Conservation (phyloP, 2,888 invertebrate species). For the Anagyrus pseudococci region DNA sequence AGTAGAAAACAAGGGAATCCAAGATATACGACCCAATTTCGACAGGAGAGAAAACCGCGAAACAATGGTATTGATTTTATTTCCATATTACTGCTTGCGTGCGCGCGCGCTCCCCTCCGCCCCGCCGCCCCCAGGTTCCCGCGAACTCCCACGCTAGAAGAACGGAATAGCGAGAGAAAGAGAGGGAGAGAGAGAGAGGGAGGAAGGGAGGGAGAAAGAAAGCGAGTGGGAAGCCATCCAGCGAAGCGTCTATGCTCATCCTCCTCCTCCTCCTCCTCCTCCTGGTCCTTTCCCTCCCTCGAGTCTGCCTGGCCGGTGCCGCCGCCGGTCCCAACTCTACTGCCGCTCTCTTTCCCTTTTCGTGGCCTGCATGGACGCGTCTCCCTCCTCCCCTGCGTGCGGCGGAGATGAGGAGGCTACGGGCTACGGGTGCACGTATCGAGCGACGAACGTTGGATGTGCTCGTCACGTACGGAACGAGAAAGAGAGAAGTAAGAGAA, state of each 20-base stretch:
- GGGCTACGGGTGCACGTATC: slow-evolving; percentile 54
- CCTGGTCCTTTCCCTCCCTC: no score
- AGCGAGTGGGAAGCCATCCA: no score
- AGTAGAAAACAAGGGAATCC: slow-evolving; percentile 13
- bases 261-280: no score
- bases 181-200: no score
- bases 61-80: slow-evolving; percentile 62
- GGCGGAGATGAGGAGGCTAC: slow-evolving; percentile 27
- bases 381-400: not conserved
- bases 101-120: slow-evolving; percentile 35
- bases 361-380: not conserved
- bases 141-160: no score
- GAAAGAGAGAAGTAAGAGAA: no score
- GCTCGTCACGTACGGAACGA: slow-evolving; percentile 56
- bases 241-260: no score
- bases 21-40: slow-evolving; percentile 54
- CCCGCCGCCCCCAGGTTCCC: no score
- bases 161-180: no score
- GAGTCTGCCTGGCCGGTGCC: not conserved
- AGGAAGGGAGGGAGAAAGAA: no score
- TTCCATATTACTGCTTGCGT: slow-evolving; percentile 53
- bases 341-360: not conserved
- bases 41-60: slow-evolving; percentile 54
- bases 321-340: not conserved
- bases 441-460: slow-evolving; percentile 59